Base-by-base conservation (phyloP, 1,140 invertebrate genomes). In the Drosophila pectinifera region DNA sequence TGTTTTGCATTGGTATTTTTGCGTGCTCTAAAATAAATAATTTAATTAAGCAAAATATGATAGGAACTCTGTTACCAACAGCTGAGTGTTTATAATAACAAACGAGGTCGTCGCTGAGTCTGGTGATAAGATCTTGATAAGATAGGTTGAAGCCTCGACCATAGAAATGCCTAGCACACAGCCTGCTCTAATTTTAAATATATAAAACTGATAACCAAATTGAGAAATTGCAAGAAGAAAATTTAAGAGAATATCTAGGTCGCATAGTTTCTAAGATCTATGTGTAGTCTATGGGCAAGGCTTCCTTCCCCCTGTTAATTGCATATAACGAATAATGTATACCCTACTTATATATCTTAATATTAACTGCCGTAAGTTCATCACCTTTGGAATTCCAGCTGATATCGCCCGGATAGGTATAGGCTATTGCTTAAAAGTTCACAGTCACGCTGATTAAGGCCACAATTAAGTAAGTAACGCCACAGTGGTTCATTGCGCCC, bases 361-460 rank as follows among this genome's bases (percentile, higher is more conserved):
- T 8, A 26, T 38, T 11, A 70, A 10, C n/a, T n/a, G 10, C 4
- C 16, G 58, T 80, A 77, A 76, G 84, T 80, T 57, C 14, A 63
- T 84, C 65, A 48, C 54, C 75, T 80, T 22, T 43, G 80, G 80
- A 84, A 84, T 84, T 75, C 55, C 18, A 13, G 7, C 28, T 20
- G 63, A 26, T 46, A 57, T 49, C 63, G 6, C 16, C 2, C 6
- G 31, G 18, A 69, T 69, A 39, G 64, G 56, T 69, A 56, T 36
- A 20, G 18, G 49, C 49, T 39, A 56, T 51, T 14, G 34, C 34
- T 39, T 22, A 22, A 45, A 74, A 73, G 28, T 45, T 74, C 58
- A 34, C 22, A 73, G 72, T 73, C 72, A 74, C 42, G 72, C 72
- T 74, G 69, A 73, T 73, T 74, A 73, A 74, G 57, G 49, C 24